Base-by-base conservation (phyloP, 2,113 vertebrate genomes). In the Scopus umbretta region DNA sequence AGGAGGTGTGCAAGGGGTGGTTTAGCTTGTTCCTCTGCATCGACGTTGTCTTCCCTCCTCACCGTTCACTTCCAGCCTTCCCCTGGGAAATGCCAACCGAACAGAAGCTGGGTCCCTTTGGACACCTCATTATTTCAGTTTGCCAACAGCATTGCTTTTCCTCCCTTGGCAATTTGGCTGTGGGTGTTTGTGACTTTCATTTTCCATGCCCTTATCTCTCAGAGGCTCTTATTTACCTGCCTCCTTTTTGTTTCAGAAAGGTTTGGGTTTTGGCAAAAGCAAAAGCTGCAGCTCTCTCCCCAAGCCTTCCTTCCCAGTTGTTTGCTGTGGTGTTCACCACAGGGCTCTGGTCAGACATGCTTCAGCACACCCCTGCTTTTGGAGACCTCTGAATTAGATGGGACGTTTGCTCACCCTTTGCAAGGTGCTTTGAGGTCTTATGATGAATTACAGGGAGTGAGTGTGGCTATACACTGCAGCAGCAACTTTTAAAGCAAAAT, bases 111-210 rank as follows among this genome's bases (percentile, higher is more conserved):
- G 13, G 72, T 80, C 96, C 83, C 93, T 81, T 70, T 66, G 81
- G 96, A 79, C 19, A 52, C 58, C 58, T 96, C 85, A 45, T 97
- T 97, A 96, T 96, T 96, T 93, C 49, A 16, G 84, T 68, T 91
- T 89, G 74, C 58, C 20, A 2, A 6, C 3, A 19, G 58, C 65
- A 11, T 53, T 80, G 84, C 80, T 91, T 65, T 92, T 90, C 71
- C 68, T 96, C 96, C 84, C 97, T 53, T 80, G 92, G 49, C 36
- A 71, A 4, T 95, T 76, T 26, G 22, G 21, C 86, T 85, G 42
- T 42, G 25, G 50, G 6, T 93, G 86, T 95, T 97, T 95, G 67
- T 89, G 74, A 26, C n/a, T 70, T 80, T 88, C 29, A 49, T 92
- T 94, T 97, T 97, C 94, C 96, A 62, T 80, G 55, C 42, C 56